phyloP scores from a whole-genome alignment of 2,113 vertebrate species.

The Pelusios castaneus region DNA sequence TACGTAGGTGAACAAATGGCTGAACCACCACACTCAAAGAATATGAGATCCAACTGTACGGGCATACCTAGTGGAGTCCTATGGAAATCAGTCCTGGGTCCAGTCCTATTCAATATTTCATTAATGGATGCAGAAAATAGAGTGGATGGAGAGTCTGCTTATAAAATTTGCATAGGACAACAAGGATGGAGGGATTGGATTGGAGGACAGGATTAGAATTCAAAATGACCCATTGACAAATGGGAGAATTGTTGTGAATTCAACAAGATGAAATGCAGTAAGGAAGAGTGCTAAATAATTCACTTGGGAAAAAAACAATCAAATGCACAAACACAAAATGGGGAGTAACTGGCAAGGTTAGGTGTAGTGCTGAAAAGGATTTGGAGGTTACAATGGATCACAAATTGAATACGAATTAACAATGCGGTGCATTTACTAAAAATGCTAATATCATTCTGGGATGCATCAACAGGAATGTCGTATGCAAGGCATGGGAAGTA shows the following conservation, averaged over 20 bases:
- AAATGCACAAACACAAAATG: background rate
- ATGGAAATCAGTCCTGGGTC: background rate
- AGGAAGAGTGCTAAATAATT: background rate
- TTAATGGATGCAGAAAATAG: background rate
- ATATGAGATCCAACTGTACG: background rate
- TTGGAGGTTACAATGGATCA: background rate
- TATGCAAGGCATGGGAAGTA: background rate
- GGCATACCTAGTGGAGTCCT: background rate
- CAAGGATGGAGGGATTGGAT: no score
- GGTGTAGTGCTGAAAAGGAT: background rate
- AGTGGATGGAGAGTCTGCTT: background rate
- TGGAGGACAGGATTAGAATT: background rate
- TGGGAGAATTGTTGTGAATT: background rate
- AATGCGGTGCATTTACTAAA: background rate
- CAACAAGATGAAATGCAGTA: background rate
- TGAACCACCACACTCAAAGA: background rate
- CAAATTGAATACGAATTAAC: background rate
- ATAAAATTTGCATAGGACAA: background rate
- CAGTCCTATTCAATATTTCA: background rate
- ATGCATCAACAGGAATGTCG: background rate
- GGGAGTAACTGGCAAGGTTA: background rate
- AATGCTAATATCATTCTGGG: background rate
- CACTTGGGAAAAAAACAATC: background rate
- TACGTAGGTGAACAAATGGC: background rate
- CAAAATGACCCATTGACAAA: background rate